Evolutionary conservation across 2,888 invertebrate species (phyloP).

Genomic region (Acronicta alni): DNA sequence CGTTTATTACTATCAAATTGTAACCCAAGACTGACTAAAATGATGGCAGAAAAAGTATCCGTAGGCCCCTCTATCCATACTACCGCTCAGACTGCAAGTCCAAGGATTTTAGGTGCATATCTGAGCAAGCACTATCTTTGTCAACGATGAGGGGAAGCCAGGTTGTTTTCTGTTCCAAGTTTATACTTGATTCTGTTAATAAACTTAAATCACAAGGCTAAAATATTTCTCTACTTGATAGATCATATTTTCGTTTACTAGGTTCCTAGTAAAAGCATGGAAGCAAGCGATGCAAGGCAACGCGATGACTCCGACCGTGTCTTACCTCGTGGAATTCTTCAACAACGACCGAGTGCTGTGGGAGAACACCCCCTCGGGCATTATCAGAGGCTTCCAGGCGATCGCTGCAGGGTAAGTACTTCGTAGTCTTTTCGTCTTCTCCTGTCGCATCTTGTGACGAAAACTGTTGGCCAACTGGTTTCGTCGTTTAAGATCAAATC

Average conservation of each 20-base stretch:
- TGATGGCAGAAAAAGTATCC: too few relatives aligned
- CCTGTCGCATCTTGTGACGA: not conserved
- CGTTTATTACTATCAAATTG: too few relatives aligned
- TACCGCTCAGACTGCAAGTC: too few relatives aligned
- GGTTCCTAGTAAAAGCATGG: constrained; percentile 94
- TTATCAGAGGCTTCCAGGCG: constrained; percentile 89
- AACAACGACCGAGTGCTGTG: constrained; percentile 64
- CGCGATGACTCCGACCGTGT: constrained; percentile 91
- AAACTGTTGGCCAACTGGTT: not conserved
- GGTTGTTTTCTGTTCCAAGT: too few relatives aligned
- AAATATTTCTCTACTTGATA: not conserved
- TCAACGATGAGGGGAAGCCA: too few relatives aligned
- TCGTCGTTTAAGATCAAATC: too few relatives aligned
- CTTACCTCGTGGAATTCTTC: constrained; percentile 88
- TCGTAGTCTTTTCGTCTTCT: not conserved
- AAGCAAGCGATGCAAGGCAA: constrained; percentile 90
- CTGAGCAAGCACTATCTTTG: too few relatives aligned
- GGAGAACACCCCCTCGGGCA: constrained; percentile 84
- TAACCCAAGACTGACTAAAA: too few relatives aligned
- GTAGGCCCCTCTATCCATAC: too few relatives aligned
- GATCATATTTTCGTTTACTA: constrained; percentile 55
- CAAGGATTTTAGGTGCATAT: too few relatives aligned
- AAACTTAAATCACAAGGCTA: not conserved
- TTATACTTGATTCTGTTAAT: too few relatives aligned
- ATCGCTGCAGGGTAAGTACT: constrained; percentile 90